A percentile compares a stretch with the other conserved stretches of the same genome.
Conservation (phyloP, 2,113 vertebrate genomes). For the Gnathonemus echidnorhynchus region DNA sequence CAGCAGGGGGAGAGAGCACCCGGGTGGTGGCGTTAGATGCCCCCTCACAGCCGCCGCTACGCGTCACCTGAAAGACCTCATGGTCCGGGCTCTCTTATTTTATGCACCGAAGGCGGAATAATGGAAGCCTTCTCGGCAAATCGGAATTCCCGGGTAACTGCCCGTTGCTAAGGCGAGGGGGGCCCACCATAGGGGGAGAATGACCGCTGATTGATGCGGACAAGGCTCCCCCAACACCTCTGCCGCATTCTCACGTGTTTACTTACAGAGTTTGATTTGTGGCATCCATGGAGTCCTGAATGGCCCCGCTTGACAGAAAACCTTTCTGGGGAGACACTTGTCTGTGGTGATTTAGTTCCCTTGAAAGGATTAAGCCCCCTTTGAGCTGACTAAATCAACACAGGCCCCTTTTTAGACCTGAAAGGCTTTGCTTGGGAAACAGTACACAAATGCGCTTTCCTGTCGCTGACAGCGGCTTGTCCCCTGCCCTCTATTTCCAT, state of each 20-base stretch:
- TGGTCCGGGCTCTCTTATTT: slow-evolving; percentile 48
- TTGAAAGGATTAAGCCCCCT: slow-evolving; percentile 90
- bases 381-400: slow-evolving; percentile 96
- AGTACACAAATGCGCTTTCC: slow-evolving; percentile 84
- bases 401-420: slow-evolving; percentile 58
- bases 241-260: slow-evolving; percentile 86
- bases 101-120: slow-evolving; percentile 42
- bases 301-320: slow-evolving; percentile 75
- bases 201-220: slow-evolving; percentile 49
- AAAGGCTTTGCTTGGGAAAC: slow-evolving; percentile 82
- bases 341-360: slow-evolving; percentile 83
- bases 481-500: slow-evolving; percentile 87
- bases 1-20: not conserved
- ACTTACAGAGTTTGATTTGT: slow-evolving; percentile 78
- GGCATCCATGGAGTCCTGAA: slow-evolving; percentile 74
- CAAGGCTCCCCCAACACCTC: slow-evolving; percentile 54
- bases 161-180: slow-evolving; percentile 50
- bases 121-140: slow-evolving; percentile 52
- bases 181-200: slow-evolving; percentile 48
- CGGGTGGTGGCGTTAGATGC: not conserved
- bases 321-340: slow-evolving; percentile 75
- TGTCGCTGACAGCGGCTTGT: slow-evolving; percentile 71
- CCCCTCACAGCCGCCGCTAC: slow-evolving; percentile 31
- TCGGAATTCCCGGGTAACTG: slow-evolving; percentile 61
- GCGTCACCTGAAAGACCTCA: slow-evolving; percentile 54